Evolutionary conservation across 2,113 vertebrate species (phyloP), one percentile per base, ranked within the genome.

Genomic region (Dolichotis patagonum): DNA sequence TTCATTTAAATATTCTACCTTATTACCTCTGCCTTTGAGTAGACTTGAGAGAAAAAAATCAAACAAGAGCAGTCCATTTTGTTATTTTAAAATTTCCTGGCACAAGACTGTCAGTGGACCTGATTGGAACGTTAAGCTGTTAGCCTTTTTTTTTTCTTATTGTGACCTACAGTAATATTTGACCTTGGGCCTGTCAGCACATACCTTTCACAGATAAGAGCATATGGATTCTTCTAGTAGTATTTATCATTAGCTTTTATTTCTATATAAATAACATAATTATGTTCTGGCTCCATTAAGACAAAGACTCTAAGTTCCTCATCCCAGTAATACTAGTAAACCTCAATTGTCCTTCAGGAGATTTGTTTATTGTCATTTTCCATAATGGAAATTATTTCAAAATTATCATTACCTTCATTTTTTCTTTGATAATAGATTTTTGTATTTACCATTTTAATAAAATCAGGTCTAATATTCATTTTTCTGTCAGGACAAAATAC

Each of bases 221-320:
- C 7, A 11, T 58, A 35, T 17, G 13, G n/a, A 46, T 52, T 88
- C 88, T 56, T 54, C 4, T 41, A 28, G 62, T 12, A 41, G 43
- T 78, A 32, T 69, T 46, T 62, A 41, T 26, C 17, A 88, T 60
- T 65, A 56, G 58, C 43, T 84, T 88, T 89, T 41, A 28, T 92
- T 94, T 86, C 85, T 43, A 88, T 65, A 3, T 91, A 49, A 95
- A 38, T 52, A 85, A 77, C 2, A 28, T 81, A 85, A 78, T 81
- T 81, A 38, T 91, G 28, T 94, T 56, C 84, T 83, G 35, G 35
- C 32, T 65, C 35, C 7, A 65, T 82, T 75, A 73, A 26, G 7
- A 91, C 10, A 35, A 88, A 95, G 41, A 54, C 17, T 86, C 46
- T 77, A 71, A 91, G 13, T 38, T 80, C 38, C 49, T 96, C 17